phyloP scores from a whole-genome alignment of 2,797 vertebrate species.

The Eremophila alpestris region DNA sequence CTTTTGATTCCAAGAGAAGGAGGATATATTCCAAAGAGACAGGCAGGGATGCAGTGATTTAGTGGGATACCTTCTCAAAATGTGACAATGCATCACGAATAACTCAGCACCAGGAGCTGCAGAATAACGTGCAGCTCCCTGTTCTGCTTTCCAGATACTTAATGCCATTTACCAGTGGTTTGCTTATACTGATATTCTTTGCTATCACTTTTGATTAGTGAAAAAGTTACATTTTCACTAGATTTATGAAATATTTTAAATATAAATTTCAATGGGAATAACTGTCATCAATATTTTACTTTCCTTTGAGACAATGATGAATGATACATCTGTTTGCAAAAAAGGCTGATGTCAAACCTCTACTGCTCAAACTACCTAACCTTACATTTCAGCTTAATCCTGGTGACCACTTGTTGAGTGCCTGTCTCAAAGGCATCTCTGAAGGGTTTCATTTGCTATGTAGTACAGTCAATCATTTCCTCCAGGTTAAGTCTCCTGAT shows the following conservation, averaged over 20 bases:
- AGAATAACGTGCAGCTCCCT: neutral
- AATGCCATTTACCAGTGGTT: neutral
- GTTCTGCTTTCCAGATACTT: neutral
- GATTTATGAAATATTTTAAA: neutral
- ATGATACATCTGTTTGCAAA: neutral
- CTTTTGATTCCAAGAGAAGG: neutral
- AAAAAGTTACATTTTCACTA: neutral
- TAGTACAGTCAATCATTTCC: neutral
- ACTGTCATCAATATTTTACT: neutral
- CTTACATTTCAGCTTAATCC: neutral
- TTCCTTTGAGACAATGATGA: neutral
- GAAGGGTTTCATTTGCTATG: neutral
- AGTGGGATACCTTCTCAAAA: neutral
- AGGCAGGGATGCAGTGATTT: neutral
- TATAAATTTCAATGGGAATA: neutral
- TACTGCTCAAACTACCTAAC: neutral
- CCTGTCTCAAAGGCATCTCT: neutral
- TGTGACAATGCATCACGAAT: accelerated
- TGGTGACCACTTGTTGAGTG: neutral
- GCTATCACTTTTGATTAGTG: neutral
- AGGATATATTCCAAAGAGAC: neutral
- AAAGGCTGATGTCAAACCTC: neutral
- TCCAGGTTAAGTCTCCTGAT: neutral
- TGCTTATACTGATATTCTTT: neutral
- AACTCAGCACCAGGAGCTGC: neutral